phyloP scores from a whole-genome alignment of 1,140 invertebrate species.

The Apolygus lucorum region DNA sequence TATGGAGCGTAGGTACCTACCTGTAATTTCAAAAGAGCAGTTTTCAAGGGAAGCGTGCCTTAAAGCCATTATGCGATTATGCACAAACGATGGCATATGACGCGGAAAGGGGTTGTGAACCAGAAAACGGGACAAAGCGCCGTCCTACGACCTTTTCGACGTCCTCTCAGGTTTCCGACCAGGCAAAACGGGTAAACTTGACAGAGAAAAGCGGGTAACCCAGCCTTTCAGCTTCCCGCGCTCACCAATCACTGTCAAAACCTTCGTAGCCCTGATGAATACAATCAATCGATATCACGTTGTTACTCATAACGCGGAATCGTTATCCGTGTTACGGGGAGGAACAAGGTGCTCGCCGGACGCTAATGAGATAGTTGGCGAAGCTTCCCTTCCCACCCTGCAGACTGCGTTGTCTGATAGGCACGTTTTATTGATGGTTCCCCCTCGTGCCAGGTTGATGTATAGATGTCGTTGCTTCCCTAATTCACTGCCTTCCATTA shows the following conservation, averaged over 20 bases:
- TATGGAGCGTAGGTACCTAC: too few species aligned
- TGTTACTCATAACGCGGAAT: not conserved
- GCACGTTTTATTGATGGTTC: not conserved
- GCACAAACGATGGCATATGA: too few species aligned
- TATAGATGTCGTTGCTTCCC: not conserved
- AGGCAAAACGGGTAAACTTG: not conserved
- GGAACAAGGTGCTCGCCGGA: not conserved
- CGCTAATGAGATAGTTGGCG: not conserved
- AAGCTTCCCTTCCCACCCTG: too few species aligned
- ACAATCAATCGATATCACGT: not conserved
- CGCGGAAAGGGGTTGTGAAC: too few species aligned
- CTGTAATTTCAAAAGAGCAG: too few species aligned
- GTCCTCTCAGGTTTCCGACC: too few species aligned
- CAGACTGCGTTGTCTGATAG: not conserved
- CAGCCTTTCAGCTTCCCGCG: not conserved
- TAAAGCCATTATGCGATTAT: too few species aligned
- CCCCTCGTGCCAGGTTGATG: not conserved
- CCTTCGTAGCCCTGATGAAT: not conserved
- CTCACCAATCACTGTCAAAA: not conserved
- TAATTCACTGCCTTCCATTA: slow-evolving; percentile 1
- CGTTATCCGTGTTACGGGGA: not conserved
- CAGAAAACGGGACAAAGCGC: too few species aligned
- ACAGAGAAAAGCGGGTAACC: not conserved
- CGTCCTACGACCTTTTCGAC: too few species aligned
- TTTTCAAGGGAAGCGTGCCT: too few species aligned